Percentiles rank a stretch among this genome's conserved stretches.
Conservation (phyloP, 2,113 vertebrate genomes). For the Ictalurus punctatus region DNA sequence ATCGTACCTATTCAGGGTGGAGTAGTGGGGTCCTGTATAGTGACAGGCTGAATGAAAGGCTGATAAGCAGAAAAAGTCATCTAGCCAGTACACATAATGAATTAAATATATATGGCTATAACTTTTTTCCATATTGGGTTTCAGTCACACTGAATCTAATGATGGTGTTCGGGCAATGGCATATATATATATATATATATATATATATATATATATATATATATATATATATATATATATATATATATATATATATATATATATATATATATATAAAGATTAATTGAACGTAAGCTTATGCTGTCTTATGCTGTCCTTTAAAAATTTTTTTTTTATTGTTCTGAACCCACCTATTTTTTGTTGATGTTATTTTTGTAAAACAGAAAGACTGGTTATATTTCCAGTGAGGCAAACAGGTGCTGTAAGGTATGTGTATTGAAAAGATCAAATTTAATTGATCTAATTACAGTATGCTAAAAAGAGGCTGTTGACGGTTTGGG, state of each 20-base stretch:
- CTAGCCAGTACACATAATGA: neutral
- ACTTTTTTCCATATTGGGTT: neutral
- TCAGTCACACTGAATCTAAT: neutral
- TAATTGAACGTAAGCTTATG: neutral
- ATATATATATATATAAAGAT: too few relatives aligned
- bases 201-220: too few relatives aligned
- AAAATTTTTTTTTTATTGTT: neutral
- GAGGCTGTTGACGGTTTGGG: neutral
- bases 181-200: too few relatives aligned
- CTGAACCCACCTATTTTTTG: neutral
- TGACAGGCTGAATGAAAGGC: neutral
- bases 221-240: too few relatives aligned
- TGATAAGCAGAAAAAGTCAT: neutral
- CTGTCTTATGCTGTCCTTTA: neutral
- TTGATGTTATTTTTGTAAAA: neutral
- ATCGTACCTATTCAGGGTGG: neutral
- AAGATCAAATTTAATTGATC: neutral
- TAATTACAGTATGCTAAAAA: neutral
- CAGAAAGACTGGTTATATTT: neutral
- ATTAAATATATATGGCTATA: neutral
- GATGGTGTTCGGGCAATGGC: neutral
- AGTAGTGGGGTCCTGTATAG: neutral
- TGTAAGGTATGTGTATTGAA: neutral
- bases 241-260: too few relatives aligned
- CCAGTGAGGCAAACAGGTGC: neutral